Evolutionary conservation across 2,113 vertebrate species (phyloP).

Genomic region (Malurus alboscapulatus): DNA sequence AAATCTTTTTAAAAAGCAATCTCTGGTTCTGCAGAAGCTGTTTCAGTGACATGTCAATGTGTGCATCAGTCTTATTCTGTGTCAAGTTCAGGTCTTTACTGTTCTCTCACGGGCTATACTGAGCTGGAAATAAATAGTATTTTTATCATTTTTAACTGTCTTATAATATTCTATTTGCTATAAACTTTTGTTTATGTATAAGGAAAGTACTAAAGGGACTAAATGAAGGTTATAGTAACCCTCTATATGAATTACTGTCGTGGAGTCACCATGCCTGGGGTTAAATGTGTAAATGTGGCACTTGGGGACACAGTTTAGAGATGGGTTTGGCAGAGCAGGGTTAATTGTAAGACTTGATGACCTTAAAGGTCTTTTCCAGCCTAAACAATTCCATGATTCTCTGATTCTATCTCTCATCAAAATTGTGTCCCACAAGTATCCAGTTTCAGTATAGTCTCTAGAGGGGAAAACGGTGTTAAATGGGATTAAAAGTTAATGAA

Average conservation of each 20-base stretch:
- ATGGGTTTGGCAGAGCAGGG: neutral
- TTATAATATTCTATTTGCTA: neutral
- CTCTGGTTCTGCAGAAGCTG: neutral
- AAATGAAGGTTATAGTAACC: neutral
- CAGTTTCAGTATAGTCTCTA: neutral
- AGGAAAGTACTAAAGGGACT: neutral
- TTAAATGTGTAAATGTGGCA: neutral
- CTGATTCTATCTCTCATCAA: neutral
- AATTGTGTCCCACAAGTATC: neutral
- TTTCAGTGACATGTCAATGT: neutral
- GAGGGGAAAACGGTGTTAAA: neutral
- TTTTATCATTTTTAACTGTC: neutral
- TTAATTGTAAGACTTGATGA: neutral
- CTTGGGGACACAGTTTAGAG: neutral
- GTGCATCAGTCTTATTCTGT: neutral
- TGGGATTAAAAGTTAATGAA: conserved; percentile 73
- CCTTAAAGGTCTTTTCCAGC: neutral
- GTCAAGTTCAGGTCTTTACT: neutral
- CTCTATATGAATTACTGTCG: neutral
- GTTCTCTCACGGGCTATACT: neutral
- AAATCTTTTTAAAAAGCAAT: neutral
- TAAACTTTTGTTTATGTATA: neutral
- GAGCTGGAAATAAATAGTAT: neutral
- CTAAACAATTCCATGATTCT: neutral
- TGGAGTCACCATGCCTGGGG: neutral